phyloP scores from a whole-genome alignment of 2,888 invertebrate species.

The Plebejus anna region DNA sequence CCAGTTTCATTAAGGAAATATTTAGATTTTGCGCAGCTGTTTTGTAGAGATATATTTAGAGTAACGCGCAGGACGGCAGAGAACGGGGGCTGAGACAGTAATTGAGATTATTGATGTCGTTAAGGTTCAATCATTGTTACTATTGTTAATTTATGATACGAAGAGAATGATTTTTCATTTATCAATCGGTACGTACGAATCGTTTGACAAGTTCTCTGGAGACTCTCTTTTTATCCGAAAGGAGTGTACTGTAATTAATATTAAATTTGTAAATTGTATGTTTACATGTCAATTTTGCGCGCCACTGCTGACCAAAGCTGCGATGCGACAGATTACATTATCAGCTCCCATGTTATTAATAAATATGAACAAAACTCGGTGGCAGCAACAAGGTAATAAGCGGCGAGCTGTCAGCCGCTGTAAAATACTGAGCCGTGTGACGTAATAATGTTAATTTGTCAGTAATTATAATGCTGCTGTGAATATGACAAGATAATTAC shows the following conservation, averaged over 20 bases:
- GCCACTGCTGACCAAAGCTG: background rate
- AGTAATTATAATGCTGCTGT: background rate
- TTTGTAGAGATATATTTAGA: background rate
- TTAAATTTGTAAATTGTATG: too few species aligned
- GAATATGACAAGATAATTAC: constrained; percentile 2
- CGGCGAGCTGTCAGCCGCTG: background rate
- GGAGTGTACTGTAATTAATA: too few species aligned
- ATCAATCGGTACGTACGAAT: too few species aligned
- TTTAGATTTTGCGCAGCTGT: constrained; percentile 14
- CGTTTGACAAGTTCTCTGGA: too few species aligned
- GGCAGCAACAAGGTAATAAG: background rate
- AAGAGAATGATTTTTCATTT: too few species aligned
- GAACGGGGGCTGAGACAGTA: background rate
- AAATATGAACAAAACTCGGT: background rate
- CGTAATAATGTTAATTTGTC: background rate
- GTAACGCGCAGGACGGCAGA: background rate
- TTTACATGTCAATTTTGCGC: too few species aligned
- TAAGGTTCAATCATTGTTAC: too few species aligned
- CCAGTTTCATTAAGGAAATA: constrained; percentile 6
- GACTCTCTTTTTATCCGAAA: too few species aligned
- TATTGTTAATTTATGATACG: too few species aligned
- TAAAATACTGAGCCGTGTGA: background rate
- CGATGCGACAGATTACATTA: background rate
- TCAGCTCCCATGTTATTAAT: background rate
- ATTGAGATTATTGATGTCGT: too few species aligned